Conservation (phyloP, 2,113 vertebrate species). For the Cryptomyrus ogoouensis region DNA sequence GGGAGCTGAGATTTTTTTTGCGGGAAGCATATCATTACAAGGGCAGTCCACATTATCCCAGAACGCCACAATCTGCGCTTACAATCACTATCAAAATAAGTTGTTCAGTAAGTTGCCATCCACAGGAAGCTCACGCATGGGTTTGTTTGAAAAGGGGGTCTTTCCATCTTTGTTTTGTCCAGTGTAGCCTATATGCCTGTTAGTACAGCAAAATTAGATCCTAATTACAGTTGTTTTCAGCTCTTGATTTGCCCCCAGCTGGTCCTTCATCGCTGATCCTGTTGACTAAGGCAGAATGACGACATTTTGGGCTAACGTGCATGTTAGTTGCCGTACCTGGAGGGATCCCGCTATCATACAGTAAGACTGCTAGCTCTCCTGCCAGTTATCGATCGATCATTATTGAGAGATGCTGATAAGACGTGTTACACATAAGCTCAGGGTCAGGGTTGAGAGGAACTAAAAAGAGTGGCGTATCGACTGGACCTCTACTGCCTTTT, state of each 20-base stretch:
- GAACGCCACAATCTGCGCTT: not conserved
- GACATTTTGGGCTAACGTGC: not conserved
- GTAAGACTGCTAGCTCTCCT: not conserved
- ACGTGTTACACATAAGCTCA: not conserved
- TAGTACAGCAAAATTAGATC: not conserved
- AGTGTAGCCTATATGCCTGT: not conserved
- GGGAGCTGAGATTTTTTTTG: not conserved
- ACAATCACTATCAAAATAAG: conserved; percentile 2
- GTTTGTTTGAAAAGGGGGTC: not conserved
- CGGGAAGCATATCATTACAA: conserved; percentile 1
- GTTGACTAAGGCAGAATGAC: not conserved
- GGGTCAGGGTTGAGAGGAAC: not conserved
- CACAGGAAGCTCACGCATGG: not conserved
- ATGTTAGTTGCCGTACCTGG: not conserved
- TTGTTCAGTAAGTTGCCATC: not conserved
- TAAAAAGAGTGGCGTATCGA: not conserved
- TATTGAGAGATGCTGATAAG: not conserved
- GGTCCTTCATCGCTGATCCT: not conserved
- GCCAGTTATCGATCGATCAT: not conserved
- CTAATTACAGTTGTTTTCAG: not conserved
- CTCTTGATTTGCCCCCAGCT: not conserved
- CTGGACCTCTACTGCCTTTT: not conserved
- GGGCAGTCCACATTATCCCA: not conserved
- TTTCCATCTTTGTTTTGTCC: not conserved
- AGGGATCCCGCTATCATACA: not conserved